phyloP scores from a whole-genome alignment of 2,797 vertebrate species.

The Gadopsis marmoratus region DNA sequence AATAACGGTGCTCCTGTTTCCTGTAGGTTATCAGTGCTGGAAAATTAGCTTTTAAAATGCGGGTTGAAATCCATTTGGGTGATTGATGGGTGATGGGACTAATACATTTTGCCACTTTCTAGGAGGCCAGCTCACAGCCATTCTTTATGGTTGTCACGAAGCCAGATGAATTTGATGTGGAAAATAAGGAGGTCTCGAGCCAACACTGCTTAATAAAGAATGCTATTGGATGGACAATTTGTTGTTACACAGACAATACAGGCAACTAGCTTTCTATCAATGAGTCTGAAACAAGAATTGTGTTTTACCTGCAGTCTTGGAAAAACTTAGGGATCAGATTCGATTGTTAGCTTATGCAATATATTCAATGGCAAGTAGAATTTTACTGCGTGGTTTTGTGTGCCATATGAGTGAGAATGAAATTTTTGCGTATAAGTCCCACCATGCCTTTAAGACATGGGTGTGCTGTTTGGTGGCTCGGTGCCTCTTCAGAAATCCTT shows the following conservation, averaged over 20 bases:
- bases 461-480: neutral
- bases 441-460: neutral
- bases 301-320: conserved; percentile 15
- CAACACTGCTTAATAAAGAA: conserved; percentile 77
- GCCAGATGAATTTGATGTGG: conserved; percentile 80
- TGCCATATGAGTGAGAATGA: neutral
- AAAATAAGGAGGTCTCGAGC: conserved; percentile 78
- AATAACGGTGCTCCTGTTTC: conserved; percentile 84
- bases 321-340: neutral
- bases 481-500: conserved; percentile 19
- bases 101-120: conserved; percentile 87
- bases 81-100: conserved; percentile 87
- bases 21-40: conserved; percentile 87
- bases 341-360: neutral
- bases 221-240: conserved; percentile 73
- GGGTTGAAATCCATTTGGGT: conserved; percentile 89
- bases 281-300: conserved; percentile 14
- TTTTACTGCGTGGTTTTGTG: conserved; percentile 12
- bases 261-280: conserved; percentile 32
- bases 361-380: conserved; percentile 2
- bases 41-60: conserved; percentile 93
- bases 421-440: neutral
- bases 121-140: conserved; percentile 77
- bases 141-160: conserved; percentile 86
- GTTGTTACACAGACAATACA: conserved; percentile 63